Evolutionary conservation across 2,113 vertebrate genomes (phyloP), one percentile per base, ranked within the genome.

Genomic region (rabbit (Oryctolagus cuniculus)): DNA sequence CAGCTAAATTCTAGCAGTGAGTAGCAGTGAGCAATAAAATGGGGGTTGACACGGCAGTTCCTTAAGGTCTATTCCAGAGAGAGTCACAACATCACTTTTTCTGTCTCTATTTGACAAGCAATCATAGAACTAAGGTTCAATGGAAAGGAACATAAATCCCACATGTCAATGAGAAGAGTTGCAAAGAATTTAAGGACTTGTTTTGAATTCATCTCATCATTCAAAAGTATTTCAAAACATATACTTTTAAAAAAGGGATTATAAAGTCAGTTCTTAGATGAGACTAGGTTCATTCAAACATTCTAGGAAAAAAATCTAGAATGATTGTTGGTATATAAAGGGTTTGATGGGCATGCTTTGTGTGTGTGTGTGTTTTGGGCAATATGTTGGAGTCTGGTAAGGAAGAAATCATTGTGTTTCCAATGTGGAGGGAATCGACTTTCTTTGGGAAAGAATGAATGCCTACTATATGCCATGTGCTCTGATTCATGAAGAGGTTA

Each of bases 391-490:
- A 83, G 44, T 74, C 22, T 36, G 16, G 44, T 10, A 77, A 25
- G 31, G 21, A 6, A 75, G 73, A 81, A 66, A 77, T 91, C 63
- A 10, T 24, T 63, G 31, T 36, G 55, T 67, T 73, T 86, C 38
- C 25, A 87, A 27, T 36, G 15, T 90, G 34, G 25, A 92, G 13
- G 22, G 22, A 75, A 58, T 82, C 13, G 22, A 44, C 51, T 34
- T 94, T 70, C 67, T 92, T 87, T 72, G 78, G 78, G 61, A 72
- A 85, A 87, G 79, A 93, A 83, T 55, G 31, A 93, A 80, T 38
- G 17, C 21, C 80, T 77, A 29, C 36, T 72, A 4, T 69, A 73
- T 55, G 53, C 73, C 84, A 94, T 69, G 51, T 69, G 16, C 29
- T 87, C 79, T 91, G 80, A 86, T 64, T 83, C 74, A 63, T 11